Base-by-base conservation (phyloP, 2,113 vertebrate species). In the Upupa epops region DNA sequence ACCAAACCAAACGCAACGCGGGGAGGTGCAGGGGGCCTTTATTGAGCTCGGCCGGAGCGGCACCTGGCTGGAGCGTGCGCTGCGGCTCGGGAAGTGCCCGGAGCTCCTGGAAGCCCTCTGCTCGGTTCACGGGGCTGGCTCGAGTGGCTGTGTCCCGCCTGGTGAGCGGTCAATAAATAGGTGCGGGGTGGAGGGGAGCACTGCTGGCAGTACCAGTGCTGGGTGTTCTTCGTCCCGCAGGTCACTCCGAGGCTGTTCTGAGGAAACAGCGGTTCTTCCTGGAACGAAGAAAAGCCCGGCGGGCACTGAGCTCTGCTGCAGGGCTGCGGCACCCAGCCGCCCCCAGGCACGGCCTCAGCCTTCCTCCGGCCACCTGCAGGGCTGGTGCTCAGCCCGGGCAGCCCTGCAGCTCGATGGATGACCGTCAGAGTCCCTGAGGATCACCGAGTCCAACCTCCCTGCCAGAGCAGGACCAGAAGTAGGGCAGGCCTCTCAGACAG, bases 221-320 rank as follows among this genome's bases (percentile, higher is more conserved):
- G 61, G 51, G 71, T 55, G 89, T 91, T 72, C 42, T 60, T 21
- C 59, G 13, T 29, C 7, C 5, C 0, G 36, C 14, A 2, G 66
- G 32, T 98, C 96, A 98, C 11, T 96, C 97, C 0, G 94, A 96
- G 66, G 96, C 97, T 8, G 96, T 95, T n/a, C 85, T 93, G 11
- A 98, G 77, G 83, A 97, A 98, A 18, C 98, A 98, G 78, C 89
- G 97, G 48, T 97, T 97, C 77, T 97, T 98, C 94, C 98, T 98
- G 93, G 31, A 89, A 83, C 51, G 59, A 26, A 48, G 42, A 51
- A 34, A 15, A 42, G 10, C 11, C 5, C 7, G 2, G 1, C 3
- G 0, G 80, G 45, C 42, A 1, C 82, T 25, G 54, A 42, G 40
- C 40, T 2, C 40, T 9, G 55, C 52, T 58, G 32, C 58, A 60